A percentile compares a stretch with the other conserved stretches of the same genome.
These are phyloP conservation scores for Pseudomugil tenellus DNA, from an alignment of 2,797 vertebrate genomes.

Conservation along the genomic window DNA sequence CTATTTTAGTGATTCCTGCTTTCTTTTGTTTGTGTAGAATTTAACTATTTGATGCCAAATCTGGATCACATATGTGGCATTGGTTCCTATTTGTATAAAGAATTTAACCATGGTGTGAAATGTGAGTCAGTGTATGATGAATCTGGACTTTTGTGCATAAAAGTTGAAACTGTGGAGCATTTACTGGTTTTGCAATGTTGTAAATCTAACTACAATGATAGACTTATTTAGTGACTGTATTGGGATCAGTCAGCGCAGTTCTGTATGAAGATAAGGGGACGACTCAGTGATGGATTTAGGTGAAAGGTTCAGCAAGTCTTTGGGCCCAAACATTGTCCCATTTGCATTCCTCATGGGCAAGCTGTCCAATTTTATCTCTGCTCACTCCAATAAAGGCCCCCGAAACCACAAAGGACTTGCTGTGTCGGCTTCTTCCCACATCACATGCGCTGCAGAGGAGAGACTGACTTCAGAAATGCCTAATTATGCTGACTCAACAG, in stretches of 20 bases:
- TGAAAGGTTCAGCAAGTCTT: slow-evolving; percentile 54
- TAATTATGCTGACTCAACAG: slow-evolving; percentile 63
- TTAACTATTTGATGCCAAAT: neutral
- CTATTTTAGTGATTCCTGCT: neutral
- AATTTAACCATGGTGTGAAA: slow-evolving; percentile 15
- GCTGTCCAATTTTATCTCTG: slow-evolving; percentile 77
- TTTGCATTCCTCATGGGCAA: slow-evolving; percentile 77
- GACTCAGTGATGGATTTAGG: slow-evolving; percentile 45
- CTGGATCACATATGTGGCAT: slow-evolving; percentile 12
- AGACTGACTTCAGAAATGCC: slow-evolving; percentile 53
- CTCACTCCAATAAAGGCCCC: slow-evolving; percentile 65
- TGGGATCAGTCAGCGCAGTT: slow-evolving; percentile 24
- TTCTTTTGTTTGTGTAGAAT: slow-evolving; percentile 1
- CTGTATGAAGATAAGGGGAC: slow-evolving; percentile 37
- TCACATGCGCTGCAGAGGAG: slow-evolving; percentile 33
- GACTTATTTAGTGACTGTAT: neutral
- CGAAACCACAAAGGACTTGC: slow-evolving; percentile 75
- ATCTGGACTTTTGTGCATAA: neutral
- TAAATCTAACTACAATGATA: slow-evolving; percentile 26
- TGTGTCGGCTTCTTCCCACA: slow-evolving; percentile 68
- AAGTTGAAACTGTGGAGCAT: slow-evolving; percentile 3
- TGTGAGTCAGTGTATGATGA: slow-evolving; percentile 14
- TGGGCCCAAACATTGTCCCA: slow-evolving; percentile 59
- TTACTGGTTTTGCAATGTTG: slow-evolving; percentile 25
- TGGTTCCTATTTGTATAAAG: slow-evolving; percentile 19